These are phyloP conservation scores for Bombus haemorrhoidalis DNA, from an alignment of 1,140 invertebrate genomes.

Conservation along the genomic window DNA sequence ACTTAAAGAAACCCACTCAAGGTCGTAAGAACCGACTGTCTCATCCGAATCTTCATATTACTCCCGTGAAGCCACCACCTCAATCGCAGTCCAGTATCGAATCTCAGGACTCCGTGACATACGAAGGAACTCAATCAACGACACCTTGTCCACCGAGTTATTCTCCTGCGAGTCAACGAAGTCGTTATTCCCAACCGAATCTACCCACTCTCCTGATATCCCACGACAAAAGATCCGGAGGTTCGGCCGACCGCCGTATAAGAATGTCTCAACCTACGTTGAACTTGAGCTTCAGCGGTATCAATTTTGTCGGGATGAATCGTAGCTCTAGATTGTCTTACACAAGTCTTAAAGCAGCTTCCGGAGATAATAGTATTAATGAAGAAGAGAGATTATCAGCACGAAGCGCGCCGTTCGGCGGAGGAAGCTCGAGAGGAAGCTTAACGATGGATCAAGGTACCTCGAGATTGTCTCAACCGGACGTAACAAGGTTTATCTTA, in stretches of 20 bases:
- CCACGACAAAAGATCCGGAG: slow-evolving; percentile 66
- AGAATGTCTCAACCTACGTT: slow-evolving; percentile 78
- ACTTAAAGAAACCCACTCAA: slow-evolving; percentile 67
- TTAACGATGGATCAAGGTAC: slow-evolving; percentile 52
- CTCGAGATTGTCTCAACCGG: slow-evolving; percentile 62
- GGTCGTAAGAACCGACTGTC: slow-evolving; percentile 74
- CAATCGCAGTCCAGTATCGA: slow-evolving; percentile 74
- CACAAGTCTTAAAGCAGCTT: slow-evolving; percentile 69
- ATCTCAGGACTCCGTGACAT: slow-evolving; percentile 71
- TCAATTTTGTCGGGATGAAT: slow-evolving; percentile 70
- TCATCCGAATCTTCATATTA: slow-evolving; percentile 78
- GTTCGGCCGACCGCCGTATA: slow-evolving; percentile 73
- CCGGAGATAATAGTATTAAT: slow-evolving; percentile 72
- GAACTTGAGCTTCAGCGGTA: slow-evolving; percentile 73
- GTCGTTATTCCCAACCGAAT: slow-evolving; percentile 78
- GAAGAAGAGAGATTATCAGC: slow-evolving; percentile 74
- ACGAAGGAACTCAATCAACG: slow-evolving; percentile 69
- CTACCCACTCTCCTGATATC: slow-evolving; percentile 74
- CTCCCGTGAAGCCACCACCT: slow-evolving; percentile 63
- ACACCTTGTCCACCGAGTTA: slow-evolving; percentile 71
- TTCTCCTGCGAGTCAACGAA: slow-evolving; percentile 76
- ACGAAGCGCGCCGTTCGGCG: slow-evolving; percentile 65
- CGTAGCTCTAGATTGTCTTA: slow-evolving; percentile 72
- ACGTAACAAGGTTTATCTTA: slow-evolving; percentile 58
- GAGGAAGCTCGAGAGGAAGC: slow-evolving; percentile 56